Evolutionary conservation across 2,113 vertebrate genomes (phyloP), one percentile per base, ranked within the genome.

Genomic region (Cariama cristata): DNA sequence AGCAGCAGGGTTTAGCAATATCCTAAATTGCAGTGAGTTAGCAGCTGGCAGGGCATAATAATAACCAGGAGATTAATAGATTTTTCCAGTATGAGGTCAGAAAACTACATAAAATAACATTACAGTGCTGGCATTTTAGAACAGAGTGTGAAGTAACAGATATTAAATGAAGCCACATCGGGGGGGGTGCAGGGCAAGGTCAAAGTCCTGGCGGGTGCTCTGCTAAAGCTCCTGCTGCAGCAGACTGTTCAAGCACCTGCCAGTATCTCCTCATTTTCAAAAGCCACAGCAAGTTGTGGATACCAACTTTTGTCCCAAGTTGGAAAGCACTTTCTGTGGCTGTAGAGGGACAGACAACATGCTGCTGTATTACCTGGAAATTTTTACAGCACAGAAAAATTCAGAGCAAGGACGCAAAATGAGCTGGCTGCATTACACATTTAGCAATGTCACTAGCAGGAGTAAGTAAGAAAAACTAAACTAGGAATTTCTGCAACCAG

Each of bases 21-120:
- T 67, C 86, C 82, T 84, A 93, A 97, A 89, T 56, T 94, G 76
- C 83, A 81, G 72, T 49, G 82, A 92, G 72, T 86, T 95, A 86
- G 72, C 47, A 93, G 56, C 79, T 92, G 79, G 52, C 75, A 96
- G 16, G 19, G 20, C n/a, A 91, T 81, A 96, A 80, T 72, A 96
- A 85, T 59, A 97, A 89, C 30, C 23, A 72, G 47, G 8, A 93
- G 86, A 97, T 95, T 86, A 95, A 95, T 59, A 81, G 44, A 93
- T 92, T 95, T 97, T 96, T 96, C 91, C 76, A 87, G 69, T 62
- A 56, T 97, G 94, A 97, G 64, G 76, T 97, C 92, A 97, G 88
- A 94, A 97, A 95, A 68, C 52, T 58, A 75, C 56, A 76, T 49
- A 71, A 96, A 94, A 86, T 40, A 92, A 90, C 60, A 91, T 56